phyloP scores from a whole-genome alignment of 2,797 vertebrate species.

The Vespertilio murinus region DNA sequence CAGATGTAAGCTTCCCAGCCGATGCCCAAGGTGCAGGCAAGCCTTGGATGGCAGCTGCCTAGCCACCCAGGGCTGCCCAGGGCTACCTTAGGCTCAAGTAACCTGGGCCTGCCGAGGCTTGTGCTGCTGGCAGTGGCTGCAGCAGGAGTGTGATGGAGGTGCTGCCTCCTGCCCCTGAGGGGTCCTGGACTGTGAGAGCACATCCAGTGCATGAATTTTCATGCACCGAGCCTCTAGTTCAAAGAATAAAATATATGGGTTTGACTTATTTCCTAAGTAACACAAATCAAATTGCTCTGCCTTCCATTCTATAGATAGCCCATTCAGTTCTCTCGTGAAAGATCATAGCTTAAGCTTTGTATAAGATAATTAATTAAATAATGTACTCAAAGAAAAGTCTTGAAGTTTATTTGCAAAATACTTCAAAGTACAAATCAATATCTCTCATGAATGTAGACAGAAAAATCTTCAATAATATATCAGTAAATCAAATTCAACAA shows the following conservation, averaged over 20 bases:
- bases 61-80: too few relatives aligned
- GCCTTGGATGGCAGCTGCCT: too few relatives aligned
- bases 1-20: too few relatives aligned
- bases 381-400: neutral
- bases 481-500: neutral
- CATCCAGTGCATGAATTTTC: too few relatives aligned
- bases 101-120: too few relatives aligned
- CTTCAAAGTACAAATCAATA: neutral
- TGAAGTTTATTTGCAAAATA: conserved; percentile 22
- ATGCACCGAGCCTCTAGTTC: neutral
- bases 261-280: neutral
- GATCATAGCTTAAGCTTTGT: neutral
- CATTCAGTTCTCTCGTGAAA: neutral
- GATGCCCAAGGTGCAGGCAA: too few relatives aligned
- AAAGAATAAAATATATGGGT: neutral
- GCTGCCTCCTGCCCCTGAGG: too few relatives aligned
- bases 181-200: too few relatives aligned
- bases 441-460: neutral
- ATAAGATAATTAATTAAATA: neutral
- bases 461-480: neutral
- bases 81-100: too few relatives aligned
- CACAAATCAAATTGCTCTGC: neutral
- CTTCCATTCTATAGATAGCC: neutral
- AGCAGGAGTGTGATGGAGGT: too few relatives aligned
- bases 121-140: too few relatives aligned